Conservation (phyloP, 2,113 vertebrate genomes). For the Microcebus jonahi region DNA sequence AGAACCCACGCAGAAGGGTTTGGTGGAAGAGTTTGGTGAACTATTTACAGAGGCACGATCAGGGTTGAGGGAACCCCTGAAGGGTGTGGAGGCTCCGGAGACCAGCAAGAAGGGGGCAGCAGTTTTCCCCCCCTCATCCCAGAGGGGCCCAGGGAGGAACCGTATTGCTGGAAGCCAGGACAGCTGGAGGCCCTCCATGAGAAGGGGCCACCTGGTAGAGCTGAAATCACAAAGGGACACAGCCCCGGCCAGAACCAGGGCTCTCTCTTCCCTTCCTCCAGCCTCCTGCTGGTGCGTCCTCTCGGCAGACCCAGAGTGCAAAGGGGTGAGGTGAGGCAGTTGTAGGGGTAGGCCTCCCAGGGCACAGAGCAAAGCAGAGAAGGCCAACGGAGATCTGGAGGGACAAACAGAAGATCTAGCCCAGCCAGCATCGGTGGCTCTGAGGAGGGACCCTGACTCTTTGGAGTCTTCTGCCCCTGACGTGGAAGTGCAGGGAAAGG, state of each 20-base stretch:
- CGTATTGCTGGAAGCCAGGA: background rate
- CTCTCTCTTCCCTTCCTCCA: background rate
- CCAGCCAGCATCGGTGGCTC: background rate
- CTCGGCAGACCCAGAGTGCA: background rate
- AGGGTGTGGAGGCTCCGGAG: background rate
- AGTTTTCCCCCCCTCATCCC: background rate
- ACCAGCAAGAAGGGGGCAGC: background rate
- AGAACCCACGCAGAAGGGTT: background rate
- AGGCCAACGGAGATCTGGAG: background rate
- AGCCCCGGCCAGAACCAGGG: background rate
- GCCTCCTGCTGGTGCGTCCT: background rate
- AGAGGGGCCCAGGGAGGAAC: background rate
- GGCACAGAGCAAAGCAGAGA: background rate
- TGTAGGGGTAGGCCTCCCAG: background rate
- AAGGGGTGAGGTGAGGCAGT: background rate
- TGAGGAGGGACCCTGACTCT: background rate
- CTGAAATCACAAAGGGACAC: background rate
- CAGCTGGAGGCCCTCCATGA: background rate
- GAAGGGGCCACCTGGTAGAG: background rate
- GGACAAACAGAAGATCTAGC: background rate
- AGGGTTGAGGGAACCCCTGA: background rate
- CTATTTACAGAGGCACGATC: background rate
- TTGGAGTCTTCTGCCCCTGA: background rate
- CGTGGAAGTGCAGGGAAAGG: background rate
- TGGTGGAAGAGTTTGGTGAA: background rate